These are phyloP conservation scores for Holcopasites calliopsidis DNA, from an alignment of 1,140 invertebrate genomes.

Conservation along the genomic window DNA sequence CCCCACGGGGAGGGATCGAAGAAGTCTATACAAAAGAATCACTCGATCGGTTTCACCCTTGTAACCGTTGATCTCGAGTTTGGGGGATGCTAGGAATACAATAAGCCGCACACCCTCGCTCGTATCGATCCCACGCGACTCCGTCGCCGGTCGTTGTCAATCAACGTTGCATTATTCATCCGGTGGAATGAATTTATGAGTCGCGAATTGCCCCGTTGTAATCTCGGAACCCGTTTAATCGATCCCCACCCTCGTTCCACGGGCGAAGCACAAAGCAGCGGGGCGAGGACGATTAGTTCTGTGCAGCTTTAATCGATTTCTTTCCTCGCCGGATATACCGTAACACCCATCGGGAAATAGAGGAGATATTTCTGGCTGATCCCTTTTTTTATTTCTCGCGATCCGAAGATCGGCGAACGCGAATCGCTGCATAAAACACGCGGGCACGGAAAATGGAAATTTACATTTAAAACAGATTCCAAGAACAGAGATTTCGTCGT, in stretches of 20 bases:
- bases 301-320: conserved; percentile 16
- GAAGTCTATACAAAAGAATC: neutral
- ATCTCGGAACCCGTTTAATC: conserved; percentile 27
- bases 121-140: conserved; percentile 7
- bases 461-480: neutral
- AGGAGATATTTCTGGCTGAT: neutral
- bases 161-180: conserved; percentile 34
- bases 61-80: neutral
- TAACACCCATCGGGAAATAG: neutral
- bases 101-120: neutral
- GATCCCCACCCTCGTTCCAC: conserved; percentile 2
- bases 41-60: neutral
- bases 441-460: neutral
- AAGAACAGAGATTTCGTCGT: neutral
- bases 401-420: neutral
- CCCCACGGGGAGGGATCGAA: neutral
- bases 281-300: neutral
- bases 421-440: neutral
- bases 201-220: conserved; percentile 28
- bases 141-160: conserved; percentile 15
- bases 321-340: neutral
- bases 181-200: conserved; percentile 17
- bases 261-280: neutral
- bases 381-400: neutral
- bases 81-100: neutral